Evolutionary conservation across 2,113 vertebrate genomes (phyloP), one percentile per base, ranked within the genome.

Genomic region (Verasper variegatus): DNA sequence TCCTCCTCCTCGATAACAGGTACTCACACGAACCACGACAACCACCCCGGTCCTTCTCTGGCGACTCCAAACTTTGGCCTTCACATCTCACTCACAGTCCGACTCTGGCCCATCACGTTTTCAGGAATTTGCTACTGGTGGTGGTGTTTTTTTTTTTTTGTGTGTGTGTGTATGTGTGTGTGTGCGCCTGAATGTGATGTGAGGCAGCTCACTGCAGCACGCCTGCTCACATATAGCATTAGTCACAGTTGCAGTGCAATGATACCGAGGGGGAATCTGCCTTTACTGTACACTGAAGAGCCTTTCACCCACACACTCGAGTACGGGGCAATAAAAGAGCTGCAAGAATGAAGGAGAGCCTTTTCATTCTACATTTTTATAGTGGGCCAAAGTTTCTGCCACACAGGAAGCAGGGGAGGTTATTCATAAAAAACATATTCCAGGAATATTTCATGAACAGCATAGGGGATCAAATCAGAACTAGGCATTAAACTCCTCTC

Each of bases 161-260:
- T 21, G 4, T 26, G 11, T 26, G 21, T 13, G 21, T 27, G 21
- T 35, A 17, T 60, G 59, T 14, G 37, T 45, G 31, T 21, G 18
- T 62, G 18, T 26, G 63, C 8, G n/a, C 15, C 27, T 56, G 64
- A 75, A 66, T 81, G 65, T 51, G 78, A 85, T 80, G 82, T 55
- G 86, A 81, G 87, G 89, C 82, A 68, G 85, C 88, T 90, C 86
- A 88, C 90, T 89, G 89, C 89, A 91, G 89, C 87, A 84, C 87
- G 87, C 90, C 78, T 84, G 88, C 83, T 91, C 91, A 89, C 87
- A 88, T 74, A 86, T 69, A 88, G 91, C 88, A 91, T 93, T 92
- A 91, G 91, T 93, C 91, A 90, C 90, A 88, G 86, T 89, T 91
- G 92, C 89, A 79, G 90, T 88, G 90, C 81, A 67, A 78, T 42